Conservation (phyloP, 2,113 vertebrate genomes). For the Neodon shergylaensis region DNA sequence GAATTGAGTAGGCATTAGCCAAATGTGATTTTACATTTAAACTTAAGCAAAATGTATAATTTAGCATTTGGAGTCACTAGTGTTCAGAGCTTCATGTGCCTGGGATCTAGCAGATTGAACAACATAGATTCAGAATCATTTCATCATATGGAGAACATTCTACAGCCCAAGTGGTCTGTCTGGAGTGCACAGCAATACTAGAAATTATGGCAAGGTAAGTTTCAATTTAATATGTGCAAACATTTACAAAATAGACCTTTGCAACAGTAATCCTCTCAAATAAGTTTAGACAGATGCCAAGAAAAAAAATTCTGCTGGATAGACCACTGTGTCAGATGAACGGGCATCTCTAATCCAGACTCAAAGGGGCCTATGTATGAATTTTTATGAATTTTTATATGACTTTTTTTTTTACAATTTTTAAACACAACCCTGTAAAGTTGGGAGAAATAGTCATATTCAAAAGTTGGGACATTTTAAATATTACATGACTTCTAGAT, state of each 20-base stretch:
- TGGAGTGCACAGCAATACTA: background rate
- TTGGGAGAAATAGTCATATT: constrained; percentile 10
- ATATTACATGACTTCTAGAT: constrained; percentile 26
- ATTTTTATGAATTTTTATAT: constrained; percentile 4
- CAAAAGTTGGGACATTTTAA: constrained; percentile 30
- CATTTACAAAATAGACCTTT: background rate
- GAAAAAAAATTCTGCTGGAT: background rate
- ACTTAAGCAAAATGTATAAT: constrained; percentile 35
- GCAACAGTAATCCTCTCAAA: constrained; percentile 30
- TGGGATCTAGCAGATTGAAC: background rate
- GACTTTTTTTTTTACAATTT: constrained; percentile 43
- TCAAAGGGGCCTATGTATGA: background rate
- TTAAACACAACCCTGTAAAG: constrained; percentile 19
- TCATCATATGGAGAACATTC: background rate
- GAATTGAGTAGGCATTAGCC: background rate
- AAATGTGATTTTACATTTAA: background rate
- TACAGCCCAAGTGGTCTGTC: background rate
- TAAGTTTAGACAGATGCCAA: background rate
- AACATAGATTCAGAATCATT: background rate
- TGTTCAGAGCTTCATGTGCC: background rate
- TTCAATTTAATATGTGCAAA: background rate
- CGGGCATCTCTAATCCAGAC: background rate
- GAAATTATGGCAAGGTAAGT: background rate
- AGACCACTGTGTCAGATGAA: background rate
- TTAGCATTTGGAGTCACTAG: background rate